Conservation (phyloP, 2,113 vertebrate species). For the Anoplopoma fimbria region DNA sequence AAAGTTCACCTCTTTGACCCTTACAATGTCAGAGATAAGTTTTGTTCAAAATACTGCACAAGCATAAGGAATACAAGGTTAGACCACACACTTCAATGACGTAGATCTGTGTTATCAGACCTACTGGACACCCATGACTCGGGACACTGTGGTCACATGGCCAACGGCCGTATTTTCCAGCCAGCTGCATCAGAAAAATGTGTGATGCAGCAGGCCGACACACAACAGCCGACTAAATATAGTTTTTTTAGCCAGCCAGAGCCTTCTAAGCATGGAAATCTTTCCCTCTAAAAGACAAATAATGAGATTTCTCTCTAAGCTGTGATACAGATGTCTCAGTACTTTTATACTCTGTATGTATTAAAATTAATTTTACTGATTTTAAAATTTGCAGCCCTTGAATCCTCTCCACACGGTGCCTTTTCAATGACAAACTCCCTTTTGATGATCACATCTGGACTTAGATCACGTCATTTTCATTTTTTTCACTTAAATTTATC, state of each 20-base stretch:
- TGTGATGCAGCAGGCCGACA: conserved; percentile 61
- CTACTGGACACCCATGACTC: neutral
- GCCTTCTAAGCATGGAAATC: conserved; percentile 54
- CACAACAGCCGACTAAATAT: conserved; percentile 72
- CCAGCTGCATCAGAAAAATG: conserved; percentile 75
- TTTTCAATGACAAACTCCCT: neutral
- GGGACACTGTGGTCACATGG: conserved; percentile 54
- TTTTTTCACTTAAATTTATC: neutral
- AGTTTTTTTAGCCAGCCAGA: conserved; percentile 59
- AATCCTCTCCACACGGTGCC: neutral
- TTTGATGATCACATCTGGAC: neutral
- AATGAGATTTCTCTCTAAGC: neutral
- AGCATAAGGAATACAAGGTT: neutral
- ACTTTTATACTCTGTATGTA: neutral
- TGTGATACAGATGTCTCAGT: conserved; percentile 25
- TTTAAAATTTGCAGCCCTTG: neutral
- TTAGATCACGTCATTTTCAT: neutral
- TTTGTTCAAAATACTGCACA: conserved; percentile 11
- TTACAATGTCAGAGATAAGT: conserved; percentile 31
- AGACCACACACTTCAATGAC: conserved; percentile 17
- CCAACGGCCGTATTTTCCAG: conserved; percentile 15
- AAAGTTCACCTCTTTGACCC: conserved; percentile 54
- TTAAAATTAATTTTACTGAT: neutral
- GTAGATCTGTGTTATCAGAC: conserved; percentile 21
- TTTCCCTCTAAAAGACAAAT: conserved; percentile 42